phyloP scores from a whole-genome alignment of 2,797 vertebrate genomes.

The Lateolabrax maculatus region DNA sequence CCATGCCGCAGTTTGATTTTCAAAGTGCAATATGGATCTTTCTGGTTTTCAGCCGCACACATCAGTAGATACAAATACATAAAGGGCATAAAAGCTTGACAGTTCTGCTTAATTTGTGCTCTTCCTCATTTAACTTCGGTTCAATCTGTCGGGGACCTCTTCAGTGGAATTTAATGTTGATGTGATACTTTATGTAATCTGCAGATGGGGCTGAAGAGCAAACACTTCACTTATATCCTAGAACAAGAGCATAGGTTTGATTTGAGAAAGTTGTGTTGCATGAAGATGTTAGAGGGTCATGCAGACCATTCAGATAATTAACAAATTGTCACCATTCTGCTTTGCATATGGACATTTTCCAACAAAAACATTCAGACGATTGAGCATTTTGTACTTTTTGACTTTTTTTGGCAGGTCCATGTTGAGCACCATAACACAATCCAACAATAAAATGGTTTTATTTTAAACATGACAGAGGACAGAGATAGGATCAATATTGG shows the following conservation, averaged over 20 bases:
- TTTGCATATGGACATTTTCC: background rate
- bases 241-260: background rate
- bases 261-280: background rate
- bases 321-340: too few species aligned
- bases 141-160: background rate
- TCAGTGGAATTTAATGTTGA: background rate
- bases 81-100: background rate
- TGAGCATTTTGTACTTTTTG: background rate
- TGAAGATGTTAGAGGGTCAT: background rate
- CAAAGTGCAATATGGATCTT: background rate
- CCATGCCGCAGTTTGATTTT: background rate
- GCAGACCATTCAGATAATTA: background rate
- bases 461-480: background rate
- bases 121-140: background rate
- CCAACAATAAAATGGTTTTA: background rate
- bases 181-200: slow-evolving; percentile 11
- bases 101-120: background rate
- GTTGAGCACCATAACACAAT: background rate
- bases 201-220: slow-evolving; percentile 16
- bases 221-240: background rate
- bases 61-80: background rate
- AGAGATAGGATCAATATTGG: background rate
- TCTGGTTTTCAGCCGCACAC: background rate
- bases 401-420: background rate
- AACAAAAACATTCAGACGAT: background rate